Conservation (phyloP, 2,113 vertebrate species). For the Merops nubicus region DNA sequence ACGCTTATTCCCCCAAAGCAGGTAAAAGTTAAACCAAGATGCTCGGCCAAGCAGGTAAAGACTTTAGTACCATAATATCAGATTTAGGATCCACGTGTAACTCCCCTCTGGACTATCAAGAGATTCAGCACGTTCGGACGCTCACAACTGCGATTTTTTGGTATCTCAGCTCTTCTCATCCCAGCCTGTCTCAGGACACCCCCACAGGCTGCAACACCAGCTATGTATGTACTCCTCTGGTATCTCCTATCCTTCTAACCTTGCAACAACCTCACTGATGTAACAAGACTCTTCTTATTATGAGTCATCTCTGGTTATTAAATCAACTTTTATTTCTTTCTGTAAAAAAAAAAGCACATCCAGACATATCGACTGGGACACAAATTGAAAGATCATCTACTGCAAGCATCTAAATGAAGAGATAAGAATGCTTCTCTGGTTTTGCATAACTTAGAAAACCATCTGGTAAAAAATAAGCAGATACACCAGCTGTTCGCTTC, state of each 20-base stretch:
- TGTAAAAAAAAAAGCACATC: neutral
- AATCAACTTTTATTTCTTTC: slow-evolving; percentile 50
- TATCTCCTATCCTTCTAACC: neutral
- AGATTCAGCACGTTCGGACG: neutral
- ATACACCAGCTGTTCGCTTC: neutral
- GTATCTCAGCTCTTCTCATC: neutral
- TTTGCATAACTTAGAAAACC: slow-evolving; percentile 4
- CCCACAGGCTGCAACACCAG: neutral
- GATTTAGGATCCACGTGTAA: neutral
- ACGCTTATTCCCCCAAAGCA: neutral
- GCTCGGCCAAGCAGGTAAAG: neutral
- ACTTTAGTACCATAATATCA: neutral
- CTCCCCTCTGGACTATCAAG: neutral
- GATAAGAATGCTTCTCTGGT: slow-evolving; percentile 5
- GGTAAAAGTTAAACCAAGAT: neutral
- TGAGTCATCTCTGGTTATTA: slow-evolving; percentile 38
- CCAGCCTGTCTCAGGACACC: neutral
- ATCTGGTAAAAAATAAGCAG: slow-evolving; percentile 38
- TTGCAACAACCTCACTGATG: neutral
- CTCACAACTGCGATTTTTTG: neutral
- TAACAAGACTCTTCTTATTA: neutral
- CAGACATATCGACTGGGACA: neutral
- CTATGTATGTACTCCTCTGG: neutral
- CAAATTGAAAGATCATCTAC: slow-evolving; percentile 37
- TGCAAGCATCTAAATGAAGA: slow-evolving; percentile 15